Percentiles rank a stretch among this genome's conserved stretches.
These are phyloP conservation scores for Nematopogon swammerdamellus DNA, from an alignment of 2,888 invertebrate genomes.

Conservation along the genomic window DNA sequence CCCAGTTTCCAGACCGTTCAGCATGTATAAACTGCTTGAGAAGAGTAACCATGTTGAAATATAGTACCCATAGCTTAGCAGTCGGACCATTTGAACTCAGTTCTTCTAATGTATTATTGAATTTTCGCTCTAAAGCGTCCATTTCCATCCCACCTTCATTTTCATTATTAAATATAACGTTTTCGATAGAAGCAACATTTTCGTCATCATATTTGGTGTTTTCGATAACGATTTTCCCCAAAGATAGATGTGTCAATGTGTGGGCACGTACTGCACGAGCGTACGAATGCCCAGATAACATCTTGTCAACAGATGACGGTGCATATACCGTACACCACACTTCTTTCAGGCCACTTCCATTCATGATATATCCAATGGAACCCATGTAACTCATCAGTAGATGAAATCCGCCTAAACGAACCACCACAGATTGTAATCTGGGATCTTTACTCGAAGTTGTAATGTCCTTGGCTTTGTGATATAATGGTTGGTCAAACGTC, in stretches of 20 bases:
- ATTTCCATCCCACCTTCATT: no score
- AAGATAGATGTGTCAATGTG: conserved; percentile 7
- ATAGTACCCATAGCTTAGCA: conserved; percentile 16
- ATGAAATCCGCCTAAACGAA: conserved; percentile 7
- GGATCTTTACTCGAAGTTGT: conserved; percentile 3
- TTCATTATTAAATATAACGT: no score
- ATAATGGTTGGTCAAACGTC: conserved; percentile 7
- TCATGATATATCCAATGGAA: conserved; percentile 9
- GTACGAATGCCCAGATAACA: conserved; percentile 7
- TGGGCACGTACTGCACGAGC: conserved; percentile 8
- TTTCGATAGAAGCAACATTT: no score
- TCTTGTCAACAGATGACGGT: conserved; percentile 2
- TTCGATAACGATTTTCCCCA: conserved; percentile 1
- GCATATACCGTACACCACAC: conserved; percentile 8
- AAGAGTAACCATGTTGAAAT: conserved; percentile 18
- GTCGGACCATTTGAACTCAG: conserved; percentile 11
- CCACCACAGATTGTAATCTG: conserved; percentile 5
- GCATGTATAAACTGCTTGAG: conserved; percentile 19
- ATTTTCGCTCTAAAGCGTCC: no score
- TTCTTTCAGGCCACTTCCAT: conserved; percentile 10
- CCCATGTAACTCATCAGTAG: conserved; percentile 7
- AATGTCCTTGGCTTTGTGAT: conserved; percentile 7
- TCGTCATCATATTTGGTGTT: no score
- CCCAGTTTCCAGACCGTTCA: conserved; percentile 19
- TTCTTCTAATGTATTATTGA: no score